These are phyloP conservation scores for Sebastolobus altivelis DNA, from an alignment of 2,797 vertebrate species.

Conservation along the genomic window DNA sequence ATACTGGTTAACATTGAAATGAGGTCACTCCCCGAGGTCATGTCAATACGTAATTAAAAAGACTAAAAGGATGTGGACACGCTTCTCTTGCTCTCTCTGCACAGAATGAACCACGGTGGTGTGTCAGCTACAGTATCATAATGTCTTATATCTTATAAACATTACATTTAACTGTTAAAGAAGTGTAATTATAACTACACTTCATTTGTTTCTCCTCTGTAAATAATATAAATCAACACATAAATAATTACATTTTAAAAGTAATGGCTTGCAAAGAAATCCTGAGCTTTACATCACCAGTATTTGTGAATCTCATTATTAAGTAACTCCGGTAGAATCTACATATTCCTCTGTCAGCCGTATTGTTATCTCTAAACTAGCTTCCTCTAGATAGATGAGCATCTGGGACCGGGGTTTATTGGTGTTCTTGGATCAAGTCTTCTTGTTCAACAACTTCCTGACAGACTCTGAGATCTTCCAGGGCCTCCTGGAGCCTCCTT, in stretches of 20 bases:
- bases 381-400: background rate
- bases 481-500: conserved; percentile 12
- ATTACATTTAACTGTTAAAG: background rate
- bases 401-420: conserved; percentile 28
- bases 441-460: conserved; percentile 44
- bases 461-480: conserved; percentile 33
- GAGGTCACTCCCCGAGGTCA: conserved; percentile 69
- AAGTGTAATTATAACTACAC: background rate
- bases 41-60: conserved; percentile 81
- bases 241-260: no score
- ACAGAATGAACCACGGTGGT: background rate
- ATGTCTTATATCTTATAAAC: background rate
- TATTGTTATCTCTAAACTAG: conserved; percentile 27
- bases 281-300: background rate
- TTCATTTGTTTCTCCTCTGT: no score
- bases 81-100: background rate
- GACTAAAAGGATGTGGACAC: conserved; percentile 55
- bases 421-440: conserved; percentile 41
- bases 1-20: conserved; percentile 45
- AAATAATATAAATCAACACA: no score
- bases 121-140: background rate
- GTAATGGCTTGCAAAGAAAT: background rate
- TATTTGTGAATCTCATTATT: background rate
- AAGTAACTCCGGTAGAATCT: background rate
- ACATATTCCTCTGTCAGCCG: background rate